Conservation (phyloP, 2,888 invertebrate genomes). For the Eristalinus aeneus region DNA sequence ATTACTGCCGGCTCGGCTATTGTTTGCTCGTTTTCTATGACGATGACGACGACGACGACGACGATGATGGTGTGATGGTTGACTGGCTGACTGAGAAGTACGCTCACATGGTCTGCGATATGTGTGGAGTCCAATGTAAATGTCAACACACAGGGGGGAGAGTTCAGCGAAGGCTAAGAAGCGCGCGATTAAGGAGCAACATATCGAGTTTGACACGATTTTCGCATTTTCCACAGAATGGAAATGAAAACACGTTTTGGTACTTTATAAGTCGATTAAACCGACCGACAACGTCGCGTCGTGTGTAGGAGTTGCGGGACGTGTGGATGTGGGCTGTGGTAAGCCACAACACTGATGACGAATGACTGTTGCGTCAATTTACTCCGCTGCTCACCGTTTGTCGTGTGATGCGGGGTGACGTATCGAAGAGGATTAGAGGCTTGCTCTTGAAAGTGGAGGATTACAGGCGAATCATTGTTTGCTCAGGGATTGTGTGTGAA, state of each 20-base stretch:
- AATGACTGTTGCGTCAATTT: background rate
- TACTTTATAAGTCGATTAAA: slow-evolving; percentile 68
- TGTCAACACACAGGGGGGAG: slow-evolving; percentile 37
- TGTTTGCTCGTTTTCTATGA: background rate
- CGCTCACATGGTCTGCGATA: background rate
- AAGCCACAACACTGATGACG: background rate
- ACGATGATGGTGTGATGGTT: slow-evolving; percentile 13
- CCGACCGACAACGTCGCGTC: background rate
- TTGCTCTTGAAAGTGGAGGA: background rate
- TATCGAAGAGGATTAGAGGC: background rate
- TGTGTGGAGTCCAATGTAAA: slow-evolving; percentile 47
- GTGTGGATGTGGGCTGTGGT: background rate
- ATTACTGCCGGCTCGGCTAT: slow-evolving; percentile 9
- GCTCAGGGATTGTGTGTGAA: no score
- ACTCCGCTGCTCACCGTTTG: background rate
- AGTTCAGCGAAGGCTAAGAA: slow-evolving; percentile 55
- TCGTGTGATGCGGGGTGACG: background rate
- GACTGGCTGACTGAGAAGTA: background rate
- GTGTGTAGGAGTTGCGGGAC: slow-evolving; percentile 2
- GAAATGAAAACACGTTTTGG: slow-evolving; percentile 69
- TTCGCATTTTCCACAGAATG: slow-evolving; percentile 68
- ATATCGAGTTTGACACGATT: slow-evolving; percentile 69
- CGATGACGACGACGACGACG: slow-evolving; percentile 2
- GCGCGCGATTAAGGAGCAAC: slow-evolving; percentile 65
- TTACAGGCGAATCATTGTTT: background rate